These are phyloP conservation scores for Nomada ferruginata DNA, from an alignment of 2,888 invertebrate species.

Conservation along the genomic window DNA sequence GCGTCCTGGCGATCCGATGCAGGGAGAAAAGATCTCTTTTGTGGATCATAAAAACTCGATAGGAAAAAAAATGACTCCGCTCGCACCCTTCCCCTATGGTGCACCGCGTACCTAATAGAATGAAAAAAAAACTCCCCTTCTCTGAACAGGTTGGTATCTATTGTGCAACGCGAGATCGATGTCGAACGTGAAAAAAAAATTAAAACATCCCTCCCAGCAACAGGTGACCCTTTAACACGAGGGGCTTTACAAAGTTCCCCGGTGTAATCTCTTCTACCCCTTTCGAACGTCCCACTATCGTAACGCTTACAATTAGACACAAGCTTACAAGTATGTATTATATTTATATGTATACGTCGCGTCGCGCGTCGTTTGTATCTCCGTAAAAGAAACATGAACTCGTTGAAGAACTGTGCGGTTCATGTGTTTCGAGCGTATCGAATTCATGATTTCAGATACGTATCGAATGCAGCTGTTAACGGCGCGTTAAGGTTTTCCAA, in stretches of 20 bases:
- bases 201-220: conserved; percentile 69
- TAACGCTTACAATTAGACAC: no score
- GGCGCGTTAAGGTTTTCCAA: not conserved
- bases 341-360: no score
- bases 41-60: conserved; percentile 56
- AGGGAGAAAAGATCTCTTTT: conserved; percentile 62
- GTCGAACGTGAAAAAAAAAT: conserved; percentile 63
- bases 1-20: conserved; percentile 37
- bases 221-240: conserved; percentile 64
- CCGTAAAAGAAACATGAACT: no score
- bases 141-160: conserved; percentile 76
- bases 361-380: no score
- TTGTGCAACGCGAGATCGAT: conserved; percentile 68
- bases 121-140: conserved; percentile 78
- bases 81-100: conserved; percentile 53
- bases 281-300: not conserved
- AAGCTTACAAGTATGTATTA: no score
- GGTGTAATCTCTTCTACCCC: conserved; percentile 50
- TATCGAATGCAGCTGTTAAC: conserved; percentile 6
- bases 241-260: conserved; percentile 49
- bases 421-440: no score
- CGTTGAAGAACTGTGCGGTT: no score
- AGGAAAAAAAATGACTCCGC: conserved; percentile 56
- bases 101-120: conserved; percentile 57
- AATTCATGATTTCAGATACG: no score